Percentiles rank a stretch among this genome's conserved stretches.
Conservation (phyloP, 1,140 invertebrate genomes). For the Cydia fagiglandana region DNA sequence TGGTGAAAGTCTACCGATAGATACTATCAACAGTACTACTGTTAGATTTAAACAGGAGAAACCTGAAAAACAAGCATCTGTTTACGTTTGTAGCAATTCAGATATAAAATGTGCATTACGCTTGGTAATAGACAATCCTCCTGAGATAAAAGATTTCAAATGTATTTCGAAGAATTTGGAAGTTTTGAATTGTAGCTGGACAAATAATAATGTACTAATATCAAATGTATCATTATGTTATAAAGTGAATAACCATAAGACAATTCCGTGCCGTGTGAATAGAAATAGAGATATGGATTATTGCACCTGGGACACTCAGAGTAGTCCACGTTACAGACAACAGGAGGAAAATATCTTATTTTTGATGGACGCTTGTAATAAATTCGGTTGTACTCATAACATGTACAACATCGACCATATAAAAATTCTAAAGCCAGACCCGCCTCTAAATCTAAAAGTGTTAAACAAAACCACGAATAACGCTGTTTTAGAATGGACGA, state of each 20-base stretch:
- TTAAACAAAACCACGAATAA: not conserved
- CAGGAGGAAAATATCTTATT: not conserved
- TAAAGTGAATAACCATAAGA: not conserved
- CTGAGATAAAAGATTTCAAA: not conserved
- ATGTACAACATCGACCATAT: not conserved
- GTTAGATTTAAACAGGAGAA: not conserved
- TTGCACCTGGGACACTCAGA: not conserved
- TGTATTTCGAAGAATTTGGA: not conserved
- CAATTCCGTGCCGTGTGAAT: not conserved
- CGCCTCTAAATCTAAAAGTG: not conserved
- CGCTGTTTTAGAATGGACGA: not conserved
- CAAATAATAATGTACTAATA: not conserved
- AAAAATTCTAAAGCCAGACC: not conserved
- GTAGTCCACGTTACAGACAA: not conserved
- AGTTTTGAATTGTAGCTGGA: not conserved
- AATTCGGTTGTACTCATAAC: not conserved
- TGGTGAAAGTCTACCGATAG: no score
- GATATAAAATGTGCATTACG: not conserved
- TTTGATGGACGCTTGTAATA: not conserved
- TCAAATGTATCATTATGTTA: not conserved
- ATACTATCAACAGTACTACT: no score
- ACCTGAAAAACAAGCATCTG: not conserved
- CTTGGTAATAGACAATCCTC: not conserved
- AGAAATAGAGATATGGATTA: not conserved
- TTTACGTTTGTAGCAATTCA: not conserved